Base-by-base conservation (phyloP, 2,888 invertebrate genomes). In the Diaperis boleti region DNA sequence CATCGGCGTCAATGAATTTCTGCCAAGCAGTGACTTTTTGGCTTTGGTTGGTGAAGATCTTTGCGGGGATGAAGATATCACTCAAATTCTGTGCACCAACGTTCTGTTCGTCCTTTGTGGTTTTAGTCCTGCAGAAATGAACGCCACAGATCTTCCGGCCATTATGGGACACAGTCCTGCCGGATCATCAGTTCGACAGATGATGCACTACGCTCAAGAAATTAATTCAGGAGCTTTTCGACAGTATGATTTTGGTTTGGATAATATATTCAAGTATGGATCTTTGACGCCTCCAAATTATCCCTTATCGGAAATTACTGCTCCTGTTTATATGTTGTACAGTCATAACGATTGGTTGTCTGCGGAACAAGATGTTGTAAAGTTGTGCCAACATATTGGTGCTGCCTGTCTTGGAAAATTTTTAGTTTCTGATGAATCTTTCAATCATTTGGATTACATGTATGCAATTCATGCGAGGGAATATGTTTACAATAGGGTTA, bases 1-100 rank as follows among this genome's bases (percentile, higher is more conserved):
- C 1, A 69, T 89, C 35, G 63, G 88, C 0, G 52, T 83, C 0
- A 80, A 87, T 33, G 90, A 92, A 73, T 89, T 93, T 64, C 66
- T 88, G 63, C 91, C 92, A 0, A 86, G 85, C 57, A 82, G 73
- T 41, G 79, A 78, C 1, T 81, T 90, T 6, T 77, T 85, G 67
- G 81, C 69, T 3, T 57, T 56, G 35, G 39, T 66, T 3, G 59
- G 71, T 80, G 61, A 65, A 7, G 35, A 59, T 17, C 37, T 69
- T 1, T 71, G 70, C 22, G 47, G 45, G 1, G 67, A 67, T 31
- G 55, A 66, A 31, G 31, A 47, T 10, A 13, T 67, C 1, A 64
- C 57, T 13, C 59, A 67, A 33, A 5, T 70, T 1, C 54, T 81
- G 1, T 81, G 81, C 68, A 73, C 71, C n/a, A 78, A 80, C 44